A percentile compares a stretch with the other conserved stretches of the same genome.
phyloP scores from a whole-genome alignment of 2,113 vertebrate species.

The Jaculus jaculus region DNA sequence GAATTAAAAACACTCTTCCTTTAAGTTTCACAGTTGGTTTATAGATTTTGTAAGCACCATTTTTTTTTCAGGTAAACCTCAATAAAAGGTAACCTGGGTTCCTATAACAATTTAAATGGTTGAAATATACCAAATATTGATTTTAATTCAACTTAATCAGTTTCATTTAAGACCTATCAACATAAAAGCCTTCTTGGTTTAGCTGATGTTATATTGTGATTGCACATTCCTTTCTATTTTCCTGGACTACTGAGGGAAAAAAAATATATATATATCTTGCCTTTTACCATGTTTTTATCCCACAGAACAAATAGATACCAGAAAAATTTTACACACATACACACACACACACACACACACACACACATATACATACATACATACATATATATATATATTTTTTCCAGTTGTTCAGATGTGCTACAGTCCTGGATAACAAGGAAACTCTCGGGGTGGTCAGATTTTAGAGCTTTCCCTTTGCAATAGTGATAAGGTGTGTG shows the following conservation, averaged over 20 bases:
- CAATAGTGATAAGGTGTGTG: not conserved
- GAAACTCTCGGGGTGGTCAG: not conserved
- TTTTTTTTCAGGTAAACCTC: not conserved
- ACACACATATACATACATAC: too few species aligned
- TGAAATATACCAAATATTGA: not conserved
- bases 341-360: too few species aligned
- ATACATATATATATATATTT: not conserved
- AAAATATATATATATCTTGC: too few species aligned
- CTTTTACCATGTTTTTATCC: not conserved
- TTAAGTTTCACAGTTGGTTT: not conserved
- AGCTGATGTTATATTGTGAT: not conserved
- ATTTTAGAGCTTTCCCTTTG: not conserved
- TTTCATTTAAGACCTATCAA: not conserved
- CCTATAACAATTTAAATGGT: not conserved
- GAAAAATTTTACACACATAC: too few species aligned
- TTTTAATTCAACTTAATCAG: constrained; percentile 8
- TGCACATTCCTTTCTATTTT: not conserved
- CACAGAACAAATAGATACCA: not conserved
- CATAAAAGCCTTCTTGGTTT: not conserved
- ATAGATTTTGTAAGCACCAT: not conserved
- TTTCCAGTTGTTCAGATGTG: not conserved
- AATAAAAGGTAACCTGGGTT: not conserved
- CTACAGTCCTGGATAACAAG: not conserved
- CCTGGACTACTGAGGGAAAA: not conserved
- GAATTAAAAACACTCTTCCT: not conserved